Base-by-base conservation (phyloP, 2,113 vertebrate species). In the Amazona guildingii region DNA sequence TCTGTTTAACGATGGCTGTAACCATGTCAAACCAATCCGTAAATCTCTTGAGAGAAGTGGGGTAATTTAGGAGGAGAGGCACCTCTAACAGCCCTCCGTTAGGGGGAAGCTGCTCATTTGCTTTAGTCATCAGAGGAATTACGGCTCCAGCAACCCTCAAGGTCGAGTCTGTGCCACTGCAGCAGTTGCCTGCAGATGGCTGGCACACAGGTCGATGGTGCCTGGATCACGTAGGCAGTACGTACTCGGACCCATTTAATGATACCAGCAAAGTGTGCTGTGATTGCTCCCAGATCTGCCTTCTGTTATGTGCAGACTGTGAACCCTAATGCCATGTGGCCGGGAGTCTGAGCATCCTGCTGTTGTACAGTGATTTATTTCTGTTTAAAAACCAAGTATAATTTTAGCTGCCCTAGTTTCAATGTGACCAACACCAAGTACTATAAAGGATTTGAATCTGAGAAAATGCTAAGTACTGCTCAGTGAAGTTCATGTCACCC, bases 401-500 rank as follows among this genome's bases (percentile, higher is more conserved):
- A 92, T 96, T 96, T 94, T 92, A 96, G 94, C 92, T 96, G 95
- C 75, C 89, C 92, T 49, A 94, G 35, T 95, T 95, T 85, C 84
- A 66, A 37, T 57, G 84, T 67, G 93, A 79, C 87, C 82, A 41
- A 37, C 13, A 3, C 6, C 1, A 68, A 86, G 55, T 1, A 28
- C 59, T 77, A 6, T 1, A 8, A 68, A 84, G 84, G 81, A 61
- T 48, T 3, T 12, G 44, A 51, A 67, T 14, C 1, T 17, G 49
- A 75, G 83, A 21, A 72, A 68, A 63, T 1, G 41, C 70, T 21
- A 49, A 4, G 67, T 20, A 23, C 80, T n/a, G 54, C 18, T 52
- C 37, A 51, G 57, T 35, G 68, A 23, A 46, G 64, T 64, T 70
- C n/a, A 1, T 10, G 43, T 19, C 61, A 68, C 23, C n/a, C 20